These are phyloP conservation scores for Scomberomorus guttatus DNA, from an alignment of 2,797 vertebrate genomes.

Conservation along the genomic window DNA sequence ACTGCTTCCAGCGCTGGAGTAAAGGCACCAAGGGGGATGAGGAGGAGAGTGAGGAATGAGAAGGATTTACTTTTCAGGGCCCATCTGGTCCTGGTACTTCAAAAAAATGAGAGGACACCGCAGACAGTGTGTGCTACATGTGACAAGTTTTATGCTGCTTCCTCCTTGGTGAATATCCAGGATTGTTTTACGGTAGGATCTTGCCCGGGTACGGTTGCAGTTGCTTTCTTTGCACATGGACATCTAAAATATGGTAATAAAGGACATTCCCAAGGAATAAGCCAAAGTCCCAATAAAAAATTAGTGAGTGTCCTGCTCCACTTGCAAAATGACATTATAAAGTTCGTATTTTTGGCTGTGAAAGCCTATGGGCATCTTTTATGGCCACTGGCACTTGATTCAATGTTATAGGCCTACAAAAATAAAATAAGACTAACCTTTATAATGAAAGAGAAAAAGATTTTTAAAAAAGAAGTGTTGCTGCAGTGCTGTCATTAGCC, in stretches of 20 bases:
- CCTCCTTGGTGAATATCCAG: slow-evolving; percentile 50
- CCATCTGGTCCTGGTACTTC: slow-evolving; percentile 1
- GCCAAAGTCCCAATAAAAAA: slow-evolving; percentile 43
- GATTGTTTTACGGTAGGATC: slow-evolving; percentile 47
- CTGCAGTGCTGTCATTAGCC: slow-evolving; percentile 49
- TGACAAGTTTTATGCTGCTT: slow-evolving; percentile 44
- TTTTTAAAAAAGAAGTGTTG: slow-evolving; percentile 24
- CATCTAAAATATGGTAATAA: slow-evolving; percentile 27
- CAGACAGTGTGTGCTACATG: slow-evolving; percentile 33
- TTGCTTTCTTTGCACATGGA: slow-evolving; percentile 61
- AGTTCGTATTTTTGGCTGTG: slow-evolving; percentile 61
- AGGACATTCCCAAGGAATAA: slow-evolving; percentile 59
- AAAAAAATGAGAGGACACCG: slow-evolving; percentile 39
- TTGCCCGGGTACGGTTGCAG: slow-evolving; percentile 30
- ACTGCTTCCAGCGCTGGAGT: slow-evolving; percentile 97
- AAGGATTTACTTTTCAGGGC: slow-evolving; percentile 31
- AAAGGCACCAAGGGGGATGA: slow-evolving; percentile 95
- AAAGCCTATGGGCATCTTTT: slow-evolving; percentile 40
- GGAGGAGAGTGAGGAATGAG: slow-evolving; percentile 93
- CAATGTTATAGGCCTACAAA: slow-evolving; percentile 34
- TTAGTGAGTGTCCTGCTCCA: slow-evolving; percentile 35
- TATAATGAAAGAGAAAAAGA: slow-evolving; percentile 21
- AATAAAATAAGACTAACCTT: slow-evolving; percentile 37
- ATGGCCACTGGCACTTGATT: slow-evolving; percentile 42
- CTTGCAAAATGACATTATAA: slow-evolving; percentile 41